These are phyloP conservation scores for Pempheris klunzingeri DNA, from an alignment of 2,797 vertebrate species.

Conservation along the genomic window DNA sequence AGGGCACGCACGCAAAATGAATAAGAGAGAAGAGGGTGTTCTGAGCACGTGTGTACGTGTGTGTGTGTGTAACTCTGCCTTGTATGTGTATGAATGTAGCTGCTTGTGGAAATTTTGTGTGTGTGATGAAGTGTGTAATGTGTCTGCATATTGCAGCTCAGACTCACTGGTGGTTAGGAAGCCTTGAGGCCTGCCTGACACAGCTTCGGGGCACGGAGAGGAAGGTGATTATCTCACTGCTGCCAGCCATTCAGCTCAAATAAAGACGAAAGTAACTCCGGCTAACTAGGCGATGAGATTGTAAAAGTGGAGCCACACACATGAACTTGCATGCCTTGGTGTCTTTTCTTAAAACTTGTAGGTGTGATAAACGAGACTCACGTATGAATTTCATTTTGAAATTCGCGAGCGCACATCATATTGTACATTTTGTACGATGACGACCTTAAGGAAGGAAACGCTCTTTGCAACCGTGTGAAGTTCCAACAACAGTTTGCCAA, in stretches of 20 bases:
- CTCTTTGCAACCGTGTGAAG: slow-evolving; percentile 5
- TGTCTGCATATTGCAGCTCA: slow-evolving; percentile 66
- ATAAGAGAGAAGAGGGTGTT: slow-evolving; percentile 37
- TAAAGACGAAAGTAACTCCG: slow-evolving; percentile 73
- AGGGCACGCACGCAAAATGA: slow-evolving; percentile 44
- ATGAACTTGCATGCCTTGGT: slow-evolving; percentile 49
- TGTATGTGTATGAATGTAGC: slow-evolving; percentile 39
- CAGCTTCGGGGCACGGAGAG: slow-evolving; percentile 79
- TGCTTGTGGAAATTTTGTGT: slow-evolving; percentile 59
- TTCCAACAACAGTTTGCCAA: slow-evolving; percentile 15
- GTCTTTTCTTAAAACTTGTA: slow-evolving; percentile 51
- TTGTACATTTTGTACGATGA: slow-evolving; percentile 15
- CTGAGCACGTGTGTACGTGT: slow-evolving; percentile 19
- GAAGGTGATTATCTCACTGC: slow-evolving; percentile 88
- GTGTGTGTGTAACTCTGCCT: slow-evolving; percentile 11
- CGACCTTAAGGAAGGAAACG: slow-evolving; percentile 15
- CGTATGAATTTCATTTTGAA: not conserved
- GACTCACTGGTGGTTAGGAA: slow-evolving; percentile 68
- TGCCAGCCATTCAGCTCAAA: slow-evolving; percentile 83
- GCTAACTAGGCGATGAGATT: slow-evolving; percentile 66
- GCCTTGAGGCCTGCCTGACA: slow-evolving; percentile 81
- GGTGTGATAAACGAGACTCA: slow-evolving; percentile 22
- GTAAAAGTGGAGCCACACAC: slow-evolving; percentile 58
- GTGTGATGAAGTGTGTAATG: slow-evolving; percentile 68
- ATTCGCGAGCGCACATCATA: not conserved